Percentiles rank a stretch among this genome's conserved stretches.
Evolutionary conservation across 2,797 vertebrate genomes (phyloP).

Genomic region (Steatocranus sp.): DNA sequence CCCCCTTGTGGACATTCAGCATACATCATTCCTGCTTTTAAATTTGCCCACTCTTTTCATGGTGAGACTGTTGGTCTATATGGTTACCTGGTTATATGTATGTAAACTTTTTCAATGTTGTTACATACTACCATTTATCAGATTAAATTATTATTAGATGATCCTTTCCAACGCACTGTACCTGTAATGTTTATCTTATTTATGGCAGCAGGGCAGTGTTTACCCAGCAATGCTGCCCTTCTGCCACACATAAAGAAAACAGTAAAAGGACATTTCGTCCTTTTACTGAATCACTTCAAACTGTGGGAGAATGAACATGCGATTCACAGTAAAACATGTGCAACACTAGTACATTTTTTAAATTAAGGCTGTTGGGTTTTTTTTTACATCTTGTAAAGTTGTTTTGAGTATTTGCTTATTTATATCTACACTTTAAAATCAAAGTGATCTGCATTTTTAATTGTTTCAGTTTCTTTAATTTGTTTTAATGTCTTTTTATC

Average conservation of each 20-base stretch:
- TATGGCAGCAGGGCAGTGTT: background rate
- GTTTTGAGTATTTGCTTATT: background rate
- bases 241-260: background rate
- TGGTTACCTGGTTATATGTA: background rate
- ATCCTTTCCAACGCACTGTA: background rate
- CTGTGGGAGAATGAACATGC: background rate
- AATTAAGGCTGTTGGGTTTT: rapidly evolving
- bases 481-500: background rate
- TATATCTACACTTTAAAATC: background rate
- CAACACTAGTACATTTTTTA: background rate
- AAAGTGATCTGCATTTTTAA: background rate
- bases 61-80: background rate
- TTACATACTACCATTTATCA: background rate
- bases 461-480: background rate
- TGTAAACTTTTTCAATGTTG: background rate
- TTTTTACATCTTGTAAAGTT: background rate
- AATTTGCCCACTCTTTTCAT: background rate
- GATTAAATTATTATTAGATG: background rate
- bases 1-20: slow-evolving; percentile 54
- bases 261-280: background rate
- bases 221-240: background rate
- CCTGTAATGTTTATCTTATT: background rate
- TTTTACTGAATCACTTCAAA: background rate
- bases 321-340: background rate
- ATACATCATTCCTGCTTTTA: background rate